Percentiles rank a stretch among this genome's conserved stretches.
Conservation (phyloP, 2,888 invertebrate species). For the Cheilosia vernalis region DNA sequence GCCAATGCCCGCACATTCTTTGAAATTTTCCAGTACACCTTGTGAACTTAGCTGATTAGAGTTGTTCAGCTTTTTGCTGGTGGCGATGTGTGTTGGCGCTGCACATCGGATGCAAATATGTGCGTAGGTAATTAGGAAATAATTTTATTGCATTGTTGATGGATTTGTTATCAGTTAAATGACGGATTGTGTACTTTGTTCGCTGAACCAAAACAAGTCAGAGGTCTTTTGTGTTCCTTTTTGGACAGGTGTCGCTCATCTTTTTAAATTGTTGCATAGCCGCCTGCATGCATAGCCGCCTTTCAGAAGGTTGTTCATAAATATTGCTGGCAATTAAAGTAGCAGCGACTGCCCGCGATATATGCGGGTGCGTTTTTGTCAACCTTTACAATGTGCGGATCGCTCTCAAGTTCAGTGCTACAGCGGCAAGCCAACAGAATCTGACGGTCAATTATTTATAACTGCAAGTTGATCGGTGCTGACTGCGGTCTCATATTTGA, state of each 20-base stretch:
- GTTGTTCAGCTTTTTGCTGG: too few relatives aligned
- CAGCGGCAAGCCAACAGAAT: too few relatives aligned
- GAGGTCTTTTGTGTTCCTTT: too few relatives aligned
- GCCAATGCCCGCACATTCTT: background rate
- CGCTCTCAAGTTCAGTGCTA: too few relatives aligned
- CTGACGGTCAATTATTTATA: too few relatives aligned
- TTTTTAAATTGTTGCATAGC: background rate
- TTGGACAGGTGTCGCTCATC: conserved; percentile 4
- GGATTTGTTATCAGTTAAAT: background rate
- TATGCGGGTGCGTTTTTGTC: too few relatives aligned
- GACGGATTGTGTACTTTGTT: background rate
- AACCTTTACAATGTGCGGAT: too few relatives aligned
- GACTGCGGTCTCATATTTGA: too few relatives aligned
- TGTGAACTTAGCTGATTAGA: background rate
- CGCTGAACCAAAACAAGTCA: too few relatives aligned
- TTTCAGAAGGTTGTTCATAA: background rate
- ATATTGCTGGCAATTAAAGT: background rate
- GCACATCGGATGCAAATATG: background rate
- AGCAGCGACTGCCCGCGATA: background rate
- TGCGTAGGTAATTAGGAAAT: background rate
- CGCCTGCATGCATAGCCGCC: background rate
- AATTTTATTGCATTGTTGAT: background rate
- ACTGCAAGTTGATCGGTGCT: too few relatives aligned
- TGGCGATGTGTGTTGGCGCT: background rate
- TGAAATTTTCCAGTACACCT: background rate